Evolutionary conservation across 1,140 invertebrate genomes (phyloP), one percentile per base, ranked within the genome.

Genomic region (Chymomyza costata): DNA sequence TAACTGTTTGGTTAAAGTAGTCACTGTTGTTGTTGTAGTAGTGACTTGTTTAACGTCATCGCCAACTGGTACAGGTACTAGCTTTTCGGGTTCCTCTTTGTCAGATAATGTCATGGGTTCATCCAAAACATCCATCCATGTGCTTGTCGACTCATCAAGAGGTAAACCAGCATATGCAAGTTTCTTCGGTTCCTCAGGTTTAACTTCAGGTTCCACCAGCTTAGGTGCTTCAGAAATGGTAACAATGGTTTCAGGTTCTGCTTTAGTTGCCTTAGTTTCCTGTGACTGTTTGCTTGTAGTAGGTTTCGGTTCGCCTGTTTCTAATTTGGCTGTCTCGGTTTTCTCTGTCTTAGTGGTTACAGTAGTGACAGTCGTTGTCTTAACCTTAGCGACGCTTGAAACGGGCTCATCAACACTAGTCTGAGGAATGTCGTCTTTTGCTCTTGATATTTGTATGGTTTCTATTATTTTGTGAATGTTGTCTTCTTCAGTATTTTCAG

Each of bases 71-170:
- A 28, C 10, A 6, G 25, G 10, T n/a, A n/a, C n/a, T 28, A 10
- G 25, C 10, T 28, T 28, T 6, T 5, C 17, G n/a, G 32, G 19
- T 43, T 47, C 60, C 57, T 86, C 86, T 11, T 87, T 86, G 41
- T 87, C 85, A n/a, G 84, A 84, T 51, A 88, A 85, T 7, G 73
- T 65, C 48, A 89, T 86, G 44, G 86, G 85, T 65, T 87, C 86
- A 56, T 89, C 87, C 14, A 89, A 52, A 38, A 87, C 80, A 67
- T 86, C 82, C 78, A 89, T 86, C 85, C 87, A 89, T 10, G 83
- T 65, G 55, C 86, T 85, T 31, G 84, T 43, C n/a, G 86, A 78
- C 57, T 86, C 70, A 54, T 89, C 86, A 31, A 87, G 84, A 25
- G 86, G 85, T 25, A 87, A 62, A 16, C 82, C 85, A 39, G 83